Base-by-base conservation (phyloP, 2,888 invertebrate species). In the Quadriops clusia region DNA sequence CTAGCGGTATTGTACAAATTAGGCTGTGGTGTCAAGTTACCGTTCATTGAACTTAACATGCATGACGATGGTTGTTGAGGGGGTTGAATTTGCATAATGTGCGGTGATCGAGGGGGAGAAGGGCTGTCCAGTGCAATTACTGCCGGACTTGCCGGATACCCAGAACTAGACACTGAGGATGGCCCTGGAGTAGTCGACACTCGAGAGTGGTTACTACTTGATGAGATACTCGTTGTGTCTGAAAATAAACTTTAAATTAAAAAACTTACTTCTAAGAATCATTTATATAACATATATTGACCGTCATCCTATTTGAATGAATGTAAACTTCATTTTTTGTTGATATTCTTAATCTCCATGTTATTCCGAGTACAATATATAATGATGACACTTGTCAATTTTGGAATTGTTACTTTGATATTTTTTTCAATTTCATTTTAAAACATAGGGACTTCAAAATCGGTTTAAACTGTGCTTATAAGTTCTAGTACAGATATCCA, bases 61-160 rank as follows among this genome's bases (percentile, higher is more conserved):
- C 11, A 28, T 20, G n/a, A 8, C n/a, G 24, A 7, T 9, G 42
- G 32, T 20, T 38, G 37, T 24, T 26, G 37, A 23, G 29, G 32
- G 3, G 38, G 27, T 9, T 35, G 17, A 10, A 33, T 29, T n/a
- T n/a, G n/a, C n/a, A n/a, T n/a, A n/a, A n/a, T n/a, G 4, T 34
- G 41, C 2, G 59, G 58, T 7, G 57, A 57, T 20, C 53, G 60
- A 26, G 73, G 72, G 17, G 74, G 74, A 8, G 73, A 72, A 2
- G 74, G 74, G 45, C 70, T 70, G 61, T 75, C 75, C 47, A 75
- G 60, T 20, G 72, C 73, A 50, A 75, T 75, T 16, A 75, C 56
- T 25, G 60, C 60, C 25, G 74, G 74, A 40, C 73, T 74, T 13
- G 54, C 53, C 4, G 71, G 66, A 56, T 73, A 74, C 3, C 74